Conservation (phyloP, 2,888 invertebrate genomes). For the Volucella inflata region DNA sequence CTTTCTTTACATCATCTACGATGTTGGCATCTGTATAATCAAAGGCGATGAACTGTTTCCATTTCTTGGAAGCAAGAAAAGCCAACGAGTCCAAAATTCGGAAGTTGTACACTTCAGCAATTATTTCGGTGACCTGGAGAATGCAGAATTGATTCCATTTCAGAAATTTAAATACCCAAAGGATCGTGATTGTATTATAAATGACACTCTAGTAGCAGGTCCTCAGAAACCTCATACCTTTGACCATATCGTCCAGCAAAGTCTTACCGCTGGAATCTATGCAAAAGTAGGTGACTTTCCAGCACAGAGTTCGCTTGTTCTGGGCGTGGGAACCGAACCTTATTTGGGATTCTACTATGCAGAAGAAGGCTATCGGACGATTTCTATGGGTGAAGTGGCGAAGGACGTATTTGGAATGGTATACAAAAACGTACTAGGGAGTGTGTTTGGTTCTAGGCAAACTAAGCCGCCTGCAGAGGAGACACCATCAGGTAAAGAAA, state of each 20-base stretch:
- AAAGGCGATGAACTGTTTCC: conserved; percentile 88
- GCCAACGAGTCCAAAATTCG: conserved; percentile 20
- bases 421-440: conserved; percentile 91
- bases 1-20: conserved; percentile 82
- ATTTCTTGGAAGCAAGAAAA: conserved; percentile 91
- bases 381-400: conserved; percentile 94
- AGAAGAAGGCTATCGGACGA: conserved; percentile 92
- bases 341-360: conserved; percentile 95
- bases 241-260: conserved; percentile 90
- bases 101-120: conserved; percentile 50
- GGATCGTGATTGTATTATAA: conserved; percentile 88
- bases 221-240: conserved; percentile 87
- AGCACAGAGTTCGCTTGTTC: conserved; percentile 89
- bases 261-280: conserved; percentile 81
- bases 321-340: conserved; percentile 92
- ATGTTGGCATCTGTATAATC: conserved; percentile 91
- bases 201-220: conserved; percentile 91
- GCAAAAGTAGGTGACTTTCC: conserved; percentile 89
- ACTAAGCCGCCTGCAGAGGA: conserved; percentile 77
- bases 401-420: conserved; percentile 90
- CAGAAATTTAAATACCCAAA: conserved; percentile 95
- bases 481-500: conserved; percentile 83
- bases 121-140: conserved; percentile 73
- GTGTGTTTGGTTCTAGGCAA: conserved; percentile 84
- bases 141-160: conserved; percentile 86